Conservation (phyloP, 1,140 invertebrate genomes). For the Drosophila burlai region DNA sequence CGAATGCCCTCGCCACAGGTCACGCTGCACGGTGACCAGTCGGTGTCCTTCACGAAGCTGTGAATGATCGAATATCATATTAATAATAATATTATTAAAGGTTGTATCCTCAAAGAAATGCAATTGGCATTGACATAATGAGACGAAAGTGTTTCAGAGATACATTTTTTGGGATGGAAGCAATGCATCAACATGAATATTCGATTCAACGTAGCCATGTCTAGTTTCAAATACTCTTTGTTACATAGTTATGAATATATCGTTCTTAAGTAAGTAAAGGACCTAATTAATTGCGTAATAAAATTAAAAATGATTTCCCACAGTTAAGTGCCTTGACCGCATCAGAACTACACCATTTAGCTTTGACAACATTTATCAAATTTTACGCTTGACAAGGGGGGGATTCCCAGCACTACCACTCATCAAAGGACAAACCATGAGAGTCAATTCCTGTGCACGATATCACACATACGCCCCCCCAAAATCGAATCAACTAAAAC, state of each 20-base stretch:
- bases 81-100: neutral
- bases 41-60: constrained; percentile 88
- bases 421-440: constrained; percentile 10
- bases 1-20: constrained; percentile 95
- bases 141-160: too few relatives aligned
- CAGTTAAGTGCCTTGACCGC: neutral
- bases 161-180: too few relatives aligned
- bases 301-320: neutral
- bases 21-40: constrained; percentile 95
- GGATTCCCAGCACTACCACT: constrained; percentile 3
- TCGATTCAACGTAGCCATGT: neutral
- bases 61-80: neutral
- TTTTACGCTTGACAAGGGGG: constrained; percentile 11
- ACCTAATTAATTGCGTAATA: neutral
- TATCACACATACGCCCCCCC: neutral
- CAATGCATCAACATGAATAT: neutral
- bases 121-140: too few relatives aligned
- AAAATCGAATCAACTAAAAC: constrained; percentile 35
- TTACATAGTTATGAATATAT: neutral
- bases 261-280: neutral
- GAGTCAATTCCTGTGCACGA: neutral
- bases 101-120: neutral
- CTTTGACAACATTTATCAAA: constrained; percentile 28
- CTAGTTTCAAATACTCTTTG: neutral
- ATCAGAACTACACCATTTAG: constrained; percentile 1